Percentiles rank a stretch among this genome's conserved stretches.
These are phyloP conservation scores for Nycteola revayana DNA, from an alignment of 2,888 invertebrate species.

Conservation along the genomic window DNA sequence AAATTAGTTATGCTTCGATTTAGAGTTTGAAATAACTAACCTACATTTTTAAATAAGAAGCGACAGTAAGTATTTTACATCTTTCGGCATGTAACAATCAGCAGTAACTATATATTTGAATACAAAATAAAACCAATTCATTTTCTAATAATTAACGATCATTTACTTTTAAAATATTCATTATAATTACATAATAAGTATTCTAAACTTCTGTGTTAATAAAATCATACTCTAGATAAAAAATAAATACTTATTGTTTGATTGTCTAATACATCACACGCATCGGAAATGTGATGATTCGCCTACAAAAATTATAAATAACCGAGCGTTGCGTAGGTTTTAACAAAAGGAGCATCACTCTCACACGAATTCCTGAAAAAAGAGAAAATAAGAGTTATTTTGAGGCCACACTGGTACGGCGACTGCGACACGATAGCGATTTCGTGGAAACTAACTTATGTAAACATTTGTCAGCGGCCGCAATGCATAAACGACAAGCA, in stretches of 20 bases:
- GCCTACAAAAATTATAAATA: slow-evolving; percentile 89
- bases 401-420: too few species aligned
- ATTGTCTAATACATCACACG: slow-evolving; percentile 60
- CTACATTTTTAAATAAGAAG: too few species aligned
- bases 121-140: slow-evolving; percentile 53
- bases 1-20: too few species aligned
- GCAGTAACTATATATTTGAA: not conserved
- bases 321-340: slow-evolving; percentile 96
- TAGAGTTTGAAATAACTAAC: too few species aligned
- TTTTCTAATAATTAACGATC: slow-evolving; percentile 80
- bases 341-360: slow-evolving; percentile 94
- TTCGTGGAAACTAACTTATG: too few species aligned
- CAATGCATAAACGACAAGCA: too few species aligned
- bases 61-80: too few species aligned
- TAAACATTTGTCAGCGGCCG: too few species aligned
- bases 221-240: slow-evolving; percentile 71
- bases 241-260: slow-evolving; percentile 62
- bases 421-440: too few species aligned
- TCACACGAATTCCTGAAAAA: slow-evolving; percentile 91
- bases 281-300: slow-evolving; percentile 48
- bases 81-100: too few species aligned
- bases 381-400: slow-evolving; percentile 35
- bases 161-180: slow-evolving; percentile 80
- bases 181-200: slow-evolving; percentile 72
- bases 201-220: slow-evolving; percentile 60